Conservation (phyloP, 2,113 vertebrate species). For the Oryzias javanicus region DNA sequence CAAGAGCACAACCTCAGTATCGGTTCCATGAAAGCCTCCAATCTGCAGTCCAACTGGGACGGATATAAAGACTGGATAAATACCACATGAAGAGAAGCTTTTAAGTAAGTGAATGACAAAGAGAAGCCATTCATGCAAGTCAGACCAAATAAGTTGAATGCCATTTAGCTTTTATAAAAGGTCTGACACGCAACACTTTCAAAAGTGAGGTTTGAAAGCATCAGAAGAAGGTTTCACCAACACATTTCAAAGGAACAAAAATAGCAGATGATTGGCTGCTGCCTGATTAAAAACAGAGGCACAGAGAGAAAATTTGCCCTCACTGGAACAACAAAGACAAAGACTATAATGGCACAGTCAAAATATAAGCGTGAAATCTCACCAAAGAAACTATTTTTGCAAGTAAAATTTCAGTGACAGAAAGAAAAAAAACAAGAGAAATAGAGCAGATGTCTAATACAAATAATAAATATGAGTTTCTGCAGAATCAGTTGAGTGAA, state of each 20-base stretch:
- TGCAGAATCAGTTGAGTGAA: slow-evolving; percentile 30
- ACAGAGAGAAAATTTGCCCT: neutral
- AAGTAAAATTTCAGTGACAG: slow-evolving; percentile 27
- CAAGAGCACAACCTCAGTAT: slow-evolving; percentile 30
- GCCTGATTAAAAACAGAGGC: neutral
- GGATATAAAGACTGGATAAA: slow-evolving; percentile 38
- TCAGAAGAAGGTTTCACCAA: neutral
- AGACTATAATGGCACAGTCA: slow-evolving; percentile 30
- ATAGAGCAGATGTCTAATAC: slow-evolving; percentile 21
- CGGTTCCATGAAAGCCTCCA: slow-evolving; percentile 28
- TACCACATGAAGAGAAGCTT: slow-evolving; percentile 49
- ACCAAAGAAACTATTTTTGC: slow-evolving; percentile 18
- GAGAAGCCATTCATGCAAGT: slow-evolving; percentile 41
- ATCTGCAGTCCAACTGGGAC: slow-evolving; percentile 17
- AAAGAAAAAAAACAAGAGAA: slow-evolving; percentile 26
- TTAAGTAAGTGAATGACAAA: slow-evolving; percentile 56
- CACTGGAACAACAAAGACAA: slow-evolving; percentile 14
- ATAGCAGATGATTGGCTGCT: slow-evolving; percentile 4
- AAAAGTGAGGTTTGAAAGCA: slow-evolving; percentile 24
- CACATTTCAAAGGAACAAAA: slow-evolving; percentile 17
- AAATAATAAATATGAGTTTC: slow-evolving; percentile 45
- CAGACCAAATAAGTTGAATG: slow-evolving; percentile 39
- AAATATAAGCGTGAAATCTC: slow-evolving; percentile 24
- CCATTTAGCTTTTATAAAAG: slow-evolving; percentile 35
- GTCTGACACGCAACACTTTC: slow-evolving; percentile 34